Base-by-base conservation (phyloP, 2,888 invertebrate species). In the Muschampia plurimacula region DNA sequence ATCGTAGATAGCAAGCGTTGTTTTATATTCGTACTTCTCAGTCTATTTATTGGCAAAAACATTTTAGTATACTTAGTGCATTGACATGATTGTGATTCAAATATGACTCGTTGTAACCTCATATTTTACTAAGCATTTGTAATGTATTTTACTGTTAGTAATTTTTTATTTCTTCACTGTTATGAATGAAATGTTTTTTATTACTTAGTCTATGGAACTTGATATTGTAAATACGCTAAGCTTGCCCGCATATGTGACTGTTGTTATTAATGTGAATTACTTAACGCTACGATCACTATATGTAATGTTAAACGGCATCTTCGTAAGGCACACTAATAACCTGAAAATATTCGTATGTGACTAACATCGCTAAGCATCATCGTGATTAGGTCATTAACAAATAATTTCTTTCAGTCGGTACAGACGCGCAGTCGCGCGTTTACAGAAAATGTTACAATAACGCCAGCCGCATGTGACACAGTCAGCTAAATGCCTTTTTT, bases 201-300 rank as follows among this genome's bases (percentile, higher is more conserved):
- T 78, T 72, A 75, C 79, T 83, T 80, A 82, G 79, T 12, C 84
- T 83, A 82, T 81, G 77, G 82, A 84, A 81, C 81, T 84, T 83
- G 82, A 87, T 86, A 84, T 86, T 93, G 93, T 93, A 93, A 82
- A 93, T 92, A 93, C 87, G 89, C 91, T 89, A 89, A 89, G 90
- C 92, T 88, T 89, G 93, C 92, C 91, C 91, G 93, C 92, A 92
- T 92, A 90, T 91, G 92, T 93, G 91, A 93, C 91, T 91, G 91
- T 90, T 91, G 90, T 92, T 89, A 91, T 90, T 92, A 90, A 91
- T 89, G 86, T 84, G 78, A 80, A 79, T 73, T 76, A 77, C 72
- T 81, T 87, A 88, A 86, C 83, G 82, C 86, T 86, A 83, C 85
- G 81, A 87, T 83, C 86, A 88, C 85, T 76, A 73, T 76, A 84